Evolutionary conservation across 2,888 invertebrate species (phyloP).

Genomic region (Orthonychiurus folsomi): DNA sequence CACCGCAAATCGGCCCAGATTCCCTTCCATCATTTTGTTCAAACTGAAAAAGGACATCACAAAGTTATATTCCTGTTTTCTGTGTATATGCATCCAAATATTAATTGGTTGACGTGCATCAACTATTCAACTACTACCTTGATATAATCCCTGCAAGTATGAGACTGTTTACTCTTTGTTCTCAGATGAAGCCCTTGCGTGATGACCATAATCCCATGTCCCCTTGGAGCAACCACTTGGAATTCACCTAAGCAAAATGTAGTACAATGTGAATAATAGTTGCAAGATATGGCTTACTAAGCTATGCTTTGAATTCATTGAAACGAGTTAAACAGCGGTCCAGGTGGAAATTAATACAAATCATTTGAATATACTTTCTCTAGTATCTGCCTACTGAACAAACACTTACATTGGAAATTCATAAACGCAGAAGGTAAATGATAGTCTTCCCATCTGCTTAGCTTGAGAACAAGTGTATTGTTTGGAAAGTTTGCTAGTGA

Average conservation of each 20-base stretch:
- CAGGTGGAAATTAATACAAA: too few species aligned
- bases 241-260: too few species aligned
- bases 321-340: too few species aligned
- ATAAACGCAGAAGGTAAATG: conserved; percentile 25
- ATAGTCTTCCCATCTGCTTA: conserved; percentile 36
- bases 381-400: too few species aligned
- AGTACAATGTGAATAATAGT: too few species aligned
- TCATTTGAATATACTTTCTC: too few species aligned
- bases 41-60: conserved; percentile 12
- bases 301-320: too few species aligned
- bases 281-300: too few species aligned
- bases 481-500: conserved; percentile 33
- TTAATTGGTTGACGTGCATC: neutral
- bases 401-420: conserved; percentile 37
- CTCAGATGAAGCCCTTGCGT: conserved; percentile 34
- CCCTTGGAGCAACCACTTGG: conserved; percentile 27
- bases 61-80: neutral
- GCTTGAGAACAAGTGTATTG: conserved; percentile 34
- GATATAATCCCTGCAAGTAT: conserved; percentile 20
- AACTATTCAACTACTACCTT: conserved; percentile 10
- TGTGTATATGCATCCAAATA: neutral
- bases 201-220: conserved; percentile 37
- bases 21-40: conserved; percentile 18
- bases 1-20: conserved; percentile 19
- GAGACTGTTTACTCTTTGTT: conserved; percentile 13